Percentiles rank a stretch among this genome's conserved stretches.
Evolutionary conservation across 1,140 invertebrate species (phyloP).

Genomic region (Apocrypta bakeri): DNA sequence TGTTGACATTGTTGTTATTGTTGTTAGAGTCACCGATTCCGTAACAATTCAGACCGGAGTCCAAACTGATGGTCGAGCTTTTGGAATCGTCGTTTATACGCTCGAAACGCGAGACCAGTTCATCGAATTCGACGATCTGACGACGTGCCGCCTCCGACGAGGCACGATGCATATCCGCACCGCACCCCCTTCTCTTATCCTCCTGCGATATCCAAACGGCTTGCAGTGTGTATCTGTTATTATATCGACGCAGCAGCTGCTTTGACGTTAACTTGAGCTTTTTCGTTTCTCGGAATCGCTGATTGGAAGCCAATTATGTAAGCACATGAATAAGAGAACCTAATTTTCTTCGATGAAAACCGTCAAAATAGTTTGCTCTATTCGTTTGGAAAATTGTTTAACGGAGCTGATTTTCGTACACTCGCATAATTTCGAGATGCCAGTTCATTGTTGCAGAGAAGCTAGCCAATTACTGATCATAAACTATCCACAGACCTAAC

Average conservation of each 20-base stretch:
- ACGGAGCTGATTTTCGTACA: no score
- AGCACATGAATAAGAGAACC: not conserved
- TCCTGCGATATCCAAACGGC: slow-evolving; percentile 20
- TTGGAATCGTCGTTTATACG: slow-evolving; percentile 65
- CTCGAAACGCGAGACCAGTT: slow-evolving; percentile 67
- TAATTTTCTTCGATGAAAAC: no score
- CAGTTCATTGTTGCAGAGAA: not conserved
- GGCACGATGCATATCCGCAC: slow-evolving; percentile 55
- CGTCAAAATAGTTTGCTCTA: no score
- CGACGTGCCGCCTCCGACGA: slow-evolving; percentile 63
- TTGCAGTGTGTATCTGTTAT: not conserved
- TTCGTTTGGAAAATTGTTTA: no score
- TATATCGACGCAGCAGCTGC: not conserved
- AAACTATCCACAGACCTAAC: not conserved
- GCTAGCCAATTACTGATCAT: not conserved
- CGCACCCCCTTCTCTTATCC: slow-evolving; percentile 42
- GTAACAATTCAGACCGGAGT: slow-evolving; percentile 29
- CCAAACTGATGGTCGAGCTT: not conserved
- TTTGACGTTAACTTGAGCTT: not conserved
- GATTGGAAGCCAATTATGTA: not conserved
- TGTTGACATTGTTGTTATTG: slow-evolving; percentile 11
- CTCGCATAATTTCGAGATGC: no score
- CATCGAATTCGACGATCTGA: slow-evolving; percentile 71
- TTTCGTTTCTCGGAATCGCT: not conserved
- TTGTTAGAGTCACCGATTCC: not conserved